These are phyloP conservation scores for Equus przewalskii DNA, from an alignment of 2,113 vertebrate genomes.

Conservation along the genomic window DNA sequence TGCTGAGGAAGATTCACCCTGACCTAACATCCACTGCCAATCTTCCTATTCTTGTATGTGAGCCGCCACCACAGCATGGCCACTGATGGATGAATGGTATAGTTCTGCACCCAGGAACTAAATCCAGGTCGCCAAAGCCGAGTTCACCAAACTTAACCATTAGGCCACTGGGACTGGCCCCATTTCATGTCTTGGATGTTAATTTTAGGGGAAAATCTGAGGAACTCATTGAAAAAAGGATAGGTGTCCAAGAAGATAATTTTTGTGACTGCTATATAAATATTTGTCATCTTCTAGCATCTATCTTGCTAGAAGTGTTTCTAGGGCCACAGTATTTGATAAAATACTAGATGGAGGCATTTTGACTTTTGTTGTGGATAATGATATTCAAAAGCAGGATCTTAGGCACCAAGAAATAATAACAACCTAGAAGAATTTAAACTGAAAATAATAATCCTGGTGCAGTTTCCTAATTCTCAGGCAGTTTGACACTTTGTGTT, in stretches of 20 bases:
- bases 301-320: background rate
- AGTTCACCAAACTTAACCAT: too few species aligned
- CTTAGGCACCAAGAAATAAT: background rate
- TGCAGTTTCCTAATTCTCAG: background rate
- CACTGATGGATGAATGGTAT: too few species aligned
- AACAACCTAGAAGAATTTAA: background rate
- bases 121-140: too few species aligned
- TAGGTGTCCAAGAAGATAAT: background rate
- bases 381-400: background rate
- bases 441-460: background rate
- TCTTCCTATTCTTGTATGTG: too few species aligned
- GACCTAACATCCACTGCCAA: too few species aligned
- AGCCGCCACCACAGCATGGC: too few species aligned
- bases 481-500: background rate
- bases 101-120: too few species aligned
- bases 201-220: background rate
- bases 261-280: background rate
- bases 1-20: too few species aligned
- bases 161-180: too few species aligned
- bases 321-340: background rate
- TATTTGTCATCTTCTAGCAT: background rate
- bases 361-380: background rate
- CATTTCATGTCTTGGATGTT: background rate
- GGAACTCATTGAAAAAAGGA: background rate
- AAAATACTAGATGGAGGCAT: background rate